A percentile compares a stretch with the other conserved stretches of the same genome.
Conservation (phyloP, 2,888 invertebrate species). For the Acrocera orbiculus region DNA sequence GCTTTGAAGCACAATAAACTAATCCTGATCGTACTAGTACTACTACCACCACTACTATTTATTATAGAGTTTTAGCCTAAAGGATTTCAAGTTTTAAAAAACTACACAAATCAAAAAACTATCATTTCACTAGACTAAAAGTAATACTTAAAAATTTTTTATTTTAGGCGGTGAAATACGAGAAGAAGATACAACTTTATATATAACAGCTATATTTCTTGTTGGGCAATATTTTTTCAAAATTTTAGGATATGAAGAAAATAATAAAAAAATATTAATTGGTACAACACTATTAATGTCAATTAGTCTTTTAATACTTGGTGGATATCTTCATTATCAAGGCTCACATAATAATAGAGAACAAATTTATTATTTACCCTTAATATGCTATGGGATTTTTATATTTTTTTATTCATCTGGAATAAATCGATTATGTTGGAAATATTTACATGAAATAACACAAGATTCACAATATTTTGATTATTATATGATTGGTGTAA, state of each 20-base stretch:
- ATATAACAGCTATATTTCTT: constrained; percentile 37
- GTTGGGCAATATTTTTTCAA: constrained; percentile 8
- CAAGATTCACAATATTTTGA: constrained; percentile 10
- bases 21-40: too few species aligned
- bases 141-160: neutral
- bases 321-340: constrained; percentile 10
- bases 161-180: constrained; percentile 13
- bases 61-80: too few species aligned
- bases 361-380: constrained; percentile 9
- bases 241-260: constrained; percentile 4
- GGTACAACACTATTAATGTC: constrained; percentile 9
- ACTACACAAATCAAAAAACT: too few species aligned
- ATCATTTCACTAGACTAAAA: too few species aligned
- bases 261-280: constrained; percentile 9
- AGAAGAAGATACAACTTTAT: constrained; percentile 34
- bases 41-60: too few species aligned
- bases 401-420: constrained; percentile 10
- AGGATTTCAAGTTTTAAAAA: too few species aligned
- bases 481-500: constrained; percentile 6
- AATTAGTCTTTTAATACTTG: constrained; percentile 6
- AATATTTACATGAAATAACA: constrained; percentile 8
- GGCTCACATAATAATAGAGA: constrained; percentile 8
- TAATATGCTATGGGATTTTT: constrained; percentile 9
- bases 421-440: constrained; percentile 9
- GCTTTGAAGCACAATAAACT: too few species aligned